Conservation (phyloP, 1,140 invertebrate genomes). For the Bombus superbus region DNA sequence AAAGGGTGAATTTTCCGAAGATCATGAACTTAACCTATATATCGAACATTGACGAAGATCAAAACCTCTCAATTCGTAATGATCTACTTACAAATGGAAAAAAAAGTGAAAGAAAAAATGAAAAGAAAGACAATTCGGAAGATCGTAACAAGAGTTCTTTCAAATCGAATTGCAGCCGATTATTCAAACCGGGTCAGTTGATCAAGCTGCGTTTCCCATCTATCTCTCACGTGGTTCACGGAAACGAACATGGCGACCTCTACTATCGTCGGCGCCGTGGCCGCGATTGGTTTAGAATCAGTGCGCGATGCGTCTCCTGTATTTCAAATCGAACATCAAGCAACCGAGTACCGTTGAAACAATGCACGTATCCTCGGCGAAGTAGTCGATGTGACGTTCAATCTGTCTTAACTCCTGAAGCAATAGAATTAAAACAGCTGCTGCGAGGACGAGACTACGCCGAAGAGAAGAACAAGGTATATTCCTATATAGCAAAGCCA, state of each 20-base stretch:
- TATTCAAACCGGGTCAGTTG: conserved; percentile 28
- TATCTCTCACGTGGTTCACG: conserved; percentile 28
- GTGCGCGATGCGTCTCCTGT: conserved; percentile 42
- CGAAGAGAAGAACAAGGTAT: neutral
- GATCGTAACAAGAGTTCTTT: neutral
- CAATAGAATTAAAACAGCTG: conserved; percentile 11
- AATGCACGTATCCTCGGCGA: conserved; percentile 26
- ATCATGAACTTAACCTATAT: neutral
- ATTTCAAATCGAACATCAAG: conserved; percentile 44
- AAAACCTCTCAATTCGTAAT: too few relatives aligned
- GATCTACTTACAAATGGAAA: neutral
- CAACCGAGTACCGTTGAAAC: conserved; percentile 3
- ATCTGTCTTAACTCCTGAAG: neutral
- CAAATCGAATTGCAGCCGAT: neutral
- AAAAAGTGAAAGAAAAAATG: neutral
- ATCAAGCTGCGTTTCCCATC: conserved; percentile 24
- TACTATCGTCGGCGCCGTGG: conserved; percentile 17
- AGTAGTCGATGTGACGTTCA: conserved; percentile 15
- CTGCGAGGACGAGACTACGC: neutral
- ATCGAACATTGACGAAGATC: neutral
- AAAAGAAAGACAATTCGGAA: neutral
- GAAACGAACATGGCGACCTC: conserved; percentile 34
- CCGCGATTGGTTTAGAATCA: conserved; percentile 42
- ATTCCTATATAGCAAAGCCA: neutral
- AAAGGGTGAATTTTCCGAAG: conserved; percentile 1